These are phyloP conservation scores for Neotragus pygmaeus DNA, from an alignment of 2,113 vertebrate genomes.

Conservation along the genomic window DNA sequence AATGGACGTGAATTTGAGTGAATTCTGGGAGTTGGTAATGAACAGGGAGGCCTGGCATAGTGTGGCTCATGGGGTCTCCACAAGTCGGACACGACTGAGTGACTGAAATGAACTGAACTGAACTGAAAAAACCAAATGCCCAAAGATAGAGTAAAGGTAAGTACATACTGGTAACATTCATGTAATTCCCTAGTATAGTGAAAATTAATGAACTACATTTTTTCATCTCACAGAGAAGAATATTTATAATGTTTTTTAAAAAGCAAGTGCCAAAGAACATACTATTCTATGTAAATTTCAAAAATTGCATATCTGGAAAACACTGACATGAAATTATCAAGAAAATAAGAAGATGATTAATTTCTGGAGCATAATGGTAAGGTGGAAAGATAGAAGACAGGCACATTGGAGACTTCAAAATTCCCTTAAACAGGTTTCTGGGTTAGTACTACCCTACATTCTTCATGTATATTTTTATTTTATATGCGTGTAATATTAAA, in stretches of 20 bases:
- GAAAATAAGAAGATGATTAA: not conserved
- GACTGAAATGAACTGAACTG: not conserved
- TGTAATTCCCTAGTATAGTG: not conserved
- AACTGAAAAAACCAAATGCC: not conserved
- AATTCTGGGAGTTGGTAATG: rapidly evolving
- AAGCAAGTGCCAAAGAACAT: not conserved
- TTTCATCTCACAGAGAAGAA: not conserved
- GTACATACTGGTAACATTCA: not conserved
- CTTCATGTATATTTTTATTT: not conserved
- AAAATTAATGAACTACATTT: not conserved
- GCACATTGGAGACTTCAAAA: not conserved
- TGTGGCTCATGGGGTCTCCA: rapidly evolving
- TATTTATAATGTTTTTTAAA: not conserved
- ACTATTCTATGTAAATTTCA: not conserved
- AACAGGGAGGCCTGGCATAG: not conserved
- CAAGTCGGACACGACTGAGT: rapidly evolving
- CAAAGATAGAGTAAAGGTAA: not conserved
- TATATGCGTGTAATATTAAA: not conserved
- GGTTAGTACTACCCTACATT: not conserved
- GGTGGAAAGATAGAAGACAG: not conserved
- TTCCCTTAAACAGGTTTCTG: not conserved
- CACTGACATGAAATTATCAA: not conserved
- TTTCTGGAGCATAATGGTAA: not conserved
- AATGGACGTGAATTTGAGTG: not conserved
- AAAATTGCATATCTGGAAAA: not conserved